These are phyloP conservation scores for Marmota flaviventris DNA, from an alignment of 2,113 vertebrate genomes.

Conservation along the genomic window DNA sequence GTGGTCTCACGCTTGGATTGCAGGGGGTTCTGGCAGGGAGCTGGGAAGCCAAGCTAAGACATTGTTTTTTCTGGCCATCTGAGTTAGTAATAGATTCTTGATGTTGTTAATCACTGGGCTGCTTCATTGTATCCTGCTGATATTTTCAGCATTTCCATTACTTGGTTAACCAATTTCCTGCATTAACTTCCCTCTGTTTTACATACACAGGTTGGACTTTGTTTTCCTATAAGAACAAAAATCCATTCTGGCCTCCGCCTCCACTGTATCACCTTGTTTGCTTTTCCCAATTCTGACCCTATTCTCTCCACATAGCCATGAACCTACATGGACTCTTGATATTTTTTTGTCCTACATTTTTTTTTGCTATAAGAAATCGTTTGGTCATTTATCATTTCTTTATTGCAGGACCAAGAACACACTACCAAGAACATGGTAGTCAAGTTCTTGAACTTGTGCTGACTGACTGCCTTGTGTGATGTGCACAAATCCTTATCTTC, in stretches of 20 bases:
- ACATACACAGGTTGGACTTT: background rate
- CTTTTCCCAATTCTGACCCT: background rate
- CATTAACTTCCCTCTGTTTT: background rate
- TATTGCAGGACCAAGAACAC: background rate
- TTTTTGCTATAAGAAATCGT: background rate
- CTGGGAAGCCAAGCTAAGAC: background rate
- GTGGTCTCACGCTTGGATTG: background rate
- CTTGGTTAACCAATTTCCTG: background rate
- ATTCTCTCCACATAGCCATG: background rate
- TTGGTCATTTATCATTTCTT: background rate
- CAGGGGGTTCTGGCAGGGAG: background rate
- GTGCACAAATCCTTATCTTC: background rate
- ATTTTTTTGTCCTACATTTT: background rate
- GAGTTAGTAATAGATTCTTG: background rate
- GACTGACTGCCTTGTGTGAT: background rate
- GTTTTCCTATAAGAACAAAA: background rate
- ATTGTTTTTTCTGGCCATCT: background rate
- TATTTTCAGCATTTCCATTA: background rate
- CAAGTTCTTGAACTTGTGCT: background rate
- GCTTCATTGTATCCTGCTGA: background rate
- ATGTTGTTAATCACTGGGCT: background rate
- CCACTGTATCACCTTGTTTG: background rate
- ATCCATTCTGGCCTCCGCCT: background rate
- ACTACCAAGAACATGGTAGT: no score
- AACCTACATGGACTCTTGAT: background rate